phyloP scores from a whole-genome alignment of 2,888 invertebrate genomes.

The Pelosia muscerda region DNA sequence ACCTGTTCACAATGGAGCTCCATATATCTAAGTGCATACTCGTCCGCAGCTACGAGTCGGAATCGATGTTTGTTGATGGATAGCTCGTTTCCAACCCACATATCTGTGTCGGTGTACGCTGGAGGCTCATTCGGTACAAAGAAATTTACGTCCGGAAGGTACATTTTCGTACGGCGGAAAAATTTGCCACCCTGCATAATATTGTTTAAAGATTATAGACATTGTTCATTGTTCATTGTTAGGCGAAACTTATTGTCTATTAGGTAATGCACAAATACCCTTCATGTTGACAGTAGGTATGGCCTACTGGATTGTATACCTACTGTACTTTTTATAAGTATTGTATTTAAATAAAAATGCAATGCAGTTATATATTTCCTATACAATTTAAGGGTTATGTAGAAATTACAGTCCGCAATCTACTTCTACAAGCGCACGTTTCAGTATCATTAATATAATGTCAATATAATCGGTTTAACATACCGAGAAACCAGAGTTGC shows the following conservation, averaged over 20 bases:
- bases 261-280: too few species aligned
- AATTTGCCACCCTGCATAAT: constrained; percentile 87
- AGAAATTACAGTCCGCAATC: background rate
- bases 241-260: background rate
- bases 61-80: constrained; percentile 93
- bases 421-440: background rate
- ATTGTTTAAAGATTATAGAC: background rate
- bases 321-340: too few species aligned
- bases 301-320: too few species aligned
- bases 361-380: too few species aligned
- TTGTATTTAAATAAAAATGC: too few species aligned
- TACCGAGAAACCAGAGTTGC: constrained; percentile 89
- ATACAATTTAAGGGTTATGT: background rate
- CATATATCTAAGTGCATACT: constrained; percentile 95
- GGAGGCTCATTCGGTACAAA: constrained; percentile 91
- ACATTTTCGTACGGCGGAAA: constrained; percentile 89
- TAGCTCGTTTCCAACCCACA: constrained; percentile 94
- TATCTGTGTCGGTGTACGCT: constrained; percentile 92
- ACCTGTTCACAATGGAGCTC: constrained; percentile 92
- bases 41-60: constrained; percentile 92
- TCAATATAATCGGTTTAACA: constrained; percentile 6
- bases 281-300: too few species aligned
- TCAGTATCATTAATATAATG: background rate
- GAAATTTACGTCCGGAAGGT: constrained; percentile 91
- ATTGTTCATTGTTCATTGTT: background rate